Base-by-base conservation (phyloP, 2,113 vertebrate genomes). In the Oryzias woworae region DNA sequence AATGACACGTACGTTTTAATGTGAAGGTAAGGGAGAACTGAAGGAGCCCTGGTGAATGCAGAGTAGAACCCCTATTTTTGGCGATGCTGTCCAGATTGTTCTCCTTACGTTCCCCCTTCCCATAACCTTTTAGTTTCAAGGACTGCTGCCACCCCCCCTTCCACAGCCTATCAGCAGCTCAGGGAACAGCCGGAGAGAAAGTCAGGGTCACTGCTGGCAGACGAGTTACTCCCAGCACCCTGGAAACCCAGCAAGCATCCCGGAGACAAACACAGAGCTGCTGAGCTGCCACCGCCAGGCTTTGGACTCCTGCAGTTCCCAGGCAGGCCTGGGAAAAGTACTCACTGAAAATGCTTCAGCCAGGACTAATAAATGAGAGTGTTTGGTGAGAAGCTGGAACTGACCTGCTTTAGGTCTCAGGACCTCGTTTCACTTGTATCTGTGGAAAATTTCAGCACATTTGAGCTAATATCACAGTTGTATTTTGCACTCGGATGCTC, bases 171-270 rank as follows among this genome's bases (percentile, higher is more conserved):
- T 89, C 78, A 81, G 80, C 76, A 78, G 81, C 82, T 82, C 58
- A 60, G 78, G 82, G 77, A 85, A 85, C 57, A 50, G 67, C 55
- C 64, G 58, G 16, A 73, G 66, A 84, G 63, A 85, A 80, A 82
- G 84, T 84, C 78, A 82, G 85, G 85, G 83, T 89, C 80, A 85
- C 52, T 75, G 53, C 56, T 51, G 60, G 62, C 82, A 82, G 78
- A 79, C 80, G 24, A 59, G 69, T 69, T 73, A 68, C 84, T 86
- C 84, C 81, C 69, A 87, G 77, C 84, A 64, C 85, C 85, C 73
- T 87, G 85, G 87, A 88, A 84, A 89, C 85, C 81, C 66, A 78
- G 56, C 77, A 85, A 84, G 82, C 86, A 85, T 87, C 81, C 85
- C 53, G 69, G 82, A 86, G 82, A 84, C 88, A 88, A 88, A 86